Conservation (phyloP, 2,113 vertebrate genomes). For the Oenanthe oenanthe region DNA sequence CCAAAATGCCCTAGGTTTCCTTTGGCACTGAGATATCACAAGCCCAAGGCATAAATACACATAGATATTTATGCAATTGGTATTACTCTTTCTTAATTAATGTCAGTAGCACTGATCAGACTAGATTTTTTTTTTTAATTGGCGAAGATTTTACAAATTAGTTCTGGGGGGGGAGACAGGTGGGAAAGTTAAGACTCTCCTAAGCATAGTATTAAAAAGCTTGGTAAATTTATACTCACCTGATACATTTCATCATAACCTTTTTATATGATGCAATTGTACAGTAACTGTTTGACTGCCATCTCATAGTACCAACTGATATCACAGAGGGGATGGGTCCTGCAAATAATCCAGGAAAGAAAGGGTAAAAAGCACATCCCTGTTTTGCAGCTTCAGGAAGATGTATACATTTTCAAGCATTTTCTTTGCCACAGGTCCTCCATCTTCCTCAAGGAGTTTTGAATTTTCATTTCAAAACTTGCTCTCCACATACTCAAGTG, state of each 20-base stretch:
- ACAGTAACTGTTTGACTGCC: background rate
- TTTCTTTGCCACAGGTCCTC: background rate
- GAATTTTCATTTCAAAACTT: background rate
- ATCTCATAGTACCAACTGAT: background rate
- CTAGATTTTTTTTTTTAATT: background rate
- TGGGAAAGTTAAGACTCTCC: background rate
- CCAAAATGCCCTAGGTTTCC: background rate
- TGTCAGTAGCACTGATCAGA: background rate
- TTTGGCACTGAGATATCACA: background rate
- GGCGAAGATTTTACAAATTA: background rate
- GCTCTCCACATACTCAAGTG: background rate
- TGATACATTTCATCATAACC: background rate
- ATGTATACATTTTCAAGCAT: background rate
- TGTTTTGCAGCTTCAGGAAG: background rate
- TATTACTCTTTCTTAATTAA: background rate
- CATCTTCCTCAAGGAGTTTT: background rate
- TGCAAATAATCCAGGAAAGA: background rate
- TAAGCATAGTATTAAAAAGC: background rate
- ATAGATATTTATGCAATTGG: background rate
- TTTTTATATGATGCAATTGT: background rate
- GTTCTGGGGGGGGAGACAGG: rapidly evolving
- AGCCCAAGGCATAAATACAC: background rate
- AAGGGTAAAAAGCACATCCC: background rate
- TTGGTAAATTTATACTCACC: background rate
- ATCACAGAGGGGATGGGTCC: background rate